These are phyloP conservation scores for Panagrolaimus sp. DNA, from an alignment of 1,140 invertebrate species.

Conservation along the genomic window DNA sequence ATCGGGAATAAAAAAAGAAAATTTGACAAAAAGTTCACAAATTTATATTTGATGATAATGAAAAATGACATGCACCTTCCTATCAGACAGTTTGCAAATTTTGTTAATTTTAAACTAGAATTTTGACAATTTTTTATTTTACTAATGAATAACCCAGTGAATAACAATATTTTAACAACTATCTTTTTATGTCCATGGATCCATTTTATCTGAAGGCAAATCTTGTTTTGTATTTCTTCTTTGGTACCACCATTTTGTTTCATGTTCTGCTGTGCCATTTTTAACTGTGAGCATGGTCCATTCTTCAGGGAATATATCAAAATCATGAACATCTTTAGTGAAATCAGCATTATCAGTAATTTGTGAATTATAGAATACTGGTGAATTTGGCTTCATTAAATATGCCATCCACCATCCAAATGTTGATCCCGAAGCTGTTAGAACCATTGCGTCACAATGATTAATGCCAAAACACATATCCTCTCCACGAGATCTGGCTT, in stretches of 20 bases:
- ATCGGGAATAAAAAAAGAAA: too few relatives aligned
- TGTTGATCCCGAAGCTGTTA: constrained; percentile 3
- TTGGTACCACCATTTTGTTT: constrained; percentile 12
- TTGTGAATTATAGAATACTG: not conserved
- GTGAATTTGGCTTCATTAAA: not conserved
- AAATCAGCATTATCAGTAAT: constrained; percentile 9
- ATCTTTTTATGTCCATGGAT: not conserved
- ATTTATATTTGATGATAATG: too few relatives aligned
- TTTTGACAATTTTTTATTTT: too few relatives aligned
- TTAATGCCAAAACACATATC: constrained; percentile 4
- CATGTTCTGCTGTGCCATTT: not conserved
- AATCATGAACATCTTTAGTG: constrained; percentile 11
- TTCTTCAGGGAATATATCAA: not conserved
- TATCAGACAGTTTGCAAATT: too few relatives aligned
- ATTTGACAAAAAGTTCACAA: too few relatives aligned
- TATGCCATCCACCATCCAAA: constrained; percentile 5
- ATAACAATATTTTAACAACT: too few relatives aligned
- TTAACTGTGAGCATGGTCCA: constrained; percentile 7
- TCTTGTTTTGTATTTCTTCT: not conserved
- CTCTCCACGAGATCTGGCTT: not conserved
- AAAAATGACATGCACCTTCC: too few relatives aligned
- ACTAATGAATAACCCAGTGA: too few relatives aligned
- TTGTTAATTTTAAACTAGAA: too few relatives aligned
- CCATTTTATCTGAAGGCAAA: not conserved
- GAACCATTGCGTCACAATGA: constrained; percentile 3